phyloP scores from a whole-genome alignment of 1,140 invertebrate species.

The Aphelenchoides besseyi region DNA sequence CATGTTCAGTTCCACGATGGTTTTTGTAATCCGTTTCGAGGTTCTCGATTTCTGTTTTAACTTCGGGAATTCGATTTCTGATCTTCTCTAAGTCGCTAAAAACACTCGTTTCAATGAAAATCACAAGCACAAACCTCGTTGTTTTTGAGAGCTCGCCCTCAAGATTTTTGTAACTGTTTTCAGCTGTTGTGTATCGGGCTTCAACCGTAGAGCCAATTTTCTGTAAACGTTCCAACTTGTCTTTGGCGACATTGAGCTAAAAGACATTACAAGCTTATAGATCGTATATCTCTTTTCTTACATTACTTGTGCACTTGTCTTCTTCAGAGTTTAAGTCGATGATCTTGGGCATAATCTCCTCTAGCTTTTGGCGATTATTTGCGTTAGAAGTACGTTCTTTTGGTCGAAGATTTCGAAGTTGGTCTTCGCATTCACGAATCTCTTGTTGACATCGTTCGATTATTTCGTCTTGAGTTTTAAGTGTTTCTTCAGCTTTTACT shows the following conservation, averaged over 20 bases:
- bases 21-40: slow-evolving; percentile 25
- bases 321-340: not conserved
- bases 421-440: too few species aligned
- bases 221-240: not conserved
- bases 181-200: not conserved
- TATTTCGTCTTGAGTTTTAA: slow-evolving; percentile 23
- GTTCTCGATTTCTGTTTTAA: slow-evolving; percentile 39
- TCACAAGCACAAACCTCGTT: not conserved
- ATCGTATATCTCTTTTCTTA: too few species aligned
- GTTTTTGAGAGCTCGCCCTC: slow-evolving; percentile 6
- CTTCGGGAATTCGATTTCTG: slow-evolving; percentile 30
- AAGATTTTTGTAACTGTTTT: not conserved
- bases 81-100: slow-evolving; percentile 35
- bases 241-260: too few species aligned
- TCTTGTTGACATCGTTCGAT: slow-evolving; percentile 27
- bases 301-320: not conserved
- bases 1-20: not conserved
- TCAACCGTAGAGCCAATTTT: not conserved
- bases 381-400: slow-evolving; percentile 69
- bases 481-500: slow-evolving; percentile 31
- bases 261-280: too few species aligned
- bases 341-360: not conserved
- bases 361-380: not conserved
- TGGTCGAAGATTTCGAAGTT: slow-evolving; percentile 68
- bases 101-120: slow-evolving; percentile 19